Evolutionary conservation across 2,113 vertebrate genomes (phyloP).

Genomic region (zebrafish (Danio rerio)): GRCz12tu NC_133191.1:2361001-2361500

Average conservation of each 20-base stretch:
- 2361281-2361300: conserved; percentile 61
- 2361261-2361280: conserved; percentile 62
- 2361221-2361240: conserved; percentile 45
- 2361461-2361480: conserved; percentile 2
- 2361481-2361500: conserved; percentile 31
- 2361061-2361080: conserved; percentile 64
- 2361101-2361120: conserved; percentile 61
- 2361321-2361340: conserved; percentile 45
- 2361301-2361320: conserved; percentile 56
- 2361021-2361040: conserved; percentile 15
- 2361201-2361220: conserved; percentile 53
- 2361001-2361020: not conserved
- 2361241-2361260: not conserved
- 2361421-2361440: conserved; percentile 55
- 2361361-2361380: conserved; percentile 44
- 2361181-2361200: conserved; percentile 62
- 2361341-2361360: conserved; percentile 53
- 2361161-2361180: conserved; percentile 55
- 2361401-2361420: conserved; percentile 51
- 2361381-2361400: conserved; percentile 25
- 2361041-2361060: conserved; percentile 4
- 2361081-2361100: conserved; percentile 56
- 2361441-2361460: conserved; percentile 13
- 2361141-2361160: conserved; percentile 64
- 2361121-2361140: conserved; percentile 56